These are phyloP conservation scores for Psix sp. DNA, from an alignment of 1,140 invertebrate species.

Conservation along the genomic window DNA sequence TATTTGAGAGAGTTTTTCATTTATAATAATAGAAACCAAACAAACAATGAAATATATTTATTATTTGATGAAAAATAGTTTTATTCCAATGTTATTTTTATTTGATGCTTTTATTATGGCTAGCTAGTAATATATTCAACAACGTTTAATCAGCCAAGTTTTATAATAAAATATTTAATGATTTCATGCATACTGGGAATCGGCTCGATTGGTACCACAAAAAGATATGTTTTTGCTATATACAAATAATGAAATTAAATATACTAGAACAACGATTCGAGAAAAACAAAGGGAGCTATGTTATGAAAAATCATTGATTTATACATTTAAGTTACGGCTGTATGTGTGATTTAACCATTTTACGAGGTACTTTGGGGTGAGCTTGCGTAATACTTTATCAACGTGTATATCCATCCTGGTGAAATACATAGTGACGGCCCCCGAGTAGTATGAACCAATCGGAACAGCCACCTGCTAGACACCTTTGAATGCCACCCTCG, in stretches of 20 bases:
- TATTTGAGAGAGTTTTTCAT: too few relatives aligned
- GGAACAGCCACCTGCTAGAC: constrained; percentile 59
- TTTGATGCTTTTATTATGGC: too few relatives aligned
- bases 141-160: too few relatives aligned
- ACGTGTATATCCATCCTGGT: constrained; percentile 53
- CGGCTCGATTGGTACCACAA: constrained; percentile 4
- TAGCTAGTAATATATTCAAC: too few relatives aligned
- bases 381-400: constrained; percentile 61
- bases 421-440: constrained; percentile 59
- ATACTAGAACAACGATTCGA: constrained; percentile 25
- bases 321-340: constrained; percentile 48
- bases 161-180: too few relatives aligned
- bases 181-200: constrained; percentile 34
- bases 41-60: too few relatives aligned
- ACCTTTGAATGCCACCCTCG: constrained; percentile 57
- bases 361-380: constrained; percentile 59
- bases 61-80: too few relatives aligned
- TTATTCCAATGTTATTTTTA: too few relatives aligned
- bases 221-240: not conserved
- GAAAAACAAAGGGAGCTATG: constrained; percentile 7
- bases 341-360: constrained; percentile 60
- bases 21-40: too few relatives aligned
- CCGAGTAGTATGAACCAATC: constrained; percentile 59
- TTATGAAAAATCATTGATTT: constrained; percentile 62
- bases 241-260: constrained; percentile 42